Evolutionary conservation across 2,113 vertebrate species (phyloP), one percentile per base, ranked within the genome.

Genomic region (Phalacrocorax brasilianus): DNA sequence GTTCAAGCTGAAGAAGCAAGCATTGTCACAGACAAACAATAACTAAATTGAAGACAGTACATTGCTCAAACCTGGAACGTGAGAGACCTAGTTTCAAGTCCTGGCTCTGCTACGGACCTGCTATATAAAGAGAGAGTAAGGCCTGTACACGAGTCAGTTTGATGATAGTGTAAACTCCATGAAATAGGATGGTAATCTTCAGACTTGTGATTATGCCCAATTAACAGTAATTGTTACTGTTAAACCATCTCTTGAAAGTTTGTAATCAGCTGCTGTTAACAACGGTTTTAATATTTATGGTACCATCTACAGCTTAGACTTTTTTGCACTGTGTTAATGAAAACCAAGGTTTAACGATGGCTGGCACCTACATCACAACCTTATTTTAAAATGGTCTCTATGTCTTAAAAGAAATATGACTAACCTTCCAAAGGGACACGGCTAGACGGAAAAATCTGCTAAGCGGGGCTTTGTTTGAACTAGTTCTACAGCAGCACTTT

Each of bases 141-240:
- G 55, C 61, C 65, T 62, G 12, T 30, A n/a, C 8, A 38, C 58
- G 11, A 65, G n/a, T 8, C 53, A 20, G 30, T 53, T 27, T 68
- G 80, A 75, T 56, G 38, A 27, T 1, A 73, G 40, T 24, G 45
- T 73, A 71, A 87, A 91, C 42, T 62, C 77, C 47, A 38, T 11
- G 33, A 93, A 93, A 78, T 8, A 79, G 62, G 76, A 92, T n/a
- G 45, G 50, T 18, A 90, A 72, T 80, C 93, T 93, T 85, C 78
- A 97, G 78, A 77, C 63, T 68, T 93, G 82, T 58, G 79, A 79
- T 95, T 88, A 76, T 61, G 21, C n/a, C 67, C 19, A 94, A 70
- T 83, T 95, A 90, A 61, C 50, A 85, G 32, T 13, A 90, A 90
- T 93, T 85, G 72, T 59, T 81, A 38, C 55, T 68, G 44, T 72